phyloP scores from a whole-genome alignment of 2,113 vertebrate genomes.

The Zosterops japonicus region DNA sequence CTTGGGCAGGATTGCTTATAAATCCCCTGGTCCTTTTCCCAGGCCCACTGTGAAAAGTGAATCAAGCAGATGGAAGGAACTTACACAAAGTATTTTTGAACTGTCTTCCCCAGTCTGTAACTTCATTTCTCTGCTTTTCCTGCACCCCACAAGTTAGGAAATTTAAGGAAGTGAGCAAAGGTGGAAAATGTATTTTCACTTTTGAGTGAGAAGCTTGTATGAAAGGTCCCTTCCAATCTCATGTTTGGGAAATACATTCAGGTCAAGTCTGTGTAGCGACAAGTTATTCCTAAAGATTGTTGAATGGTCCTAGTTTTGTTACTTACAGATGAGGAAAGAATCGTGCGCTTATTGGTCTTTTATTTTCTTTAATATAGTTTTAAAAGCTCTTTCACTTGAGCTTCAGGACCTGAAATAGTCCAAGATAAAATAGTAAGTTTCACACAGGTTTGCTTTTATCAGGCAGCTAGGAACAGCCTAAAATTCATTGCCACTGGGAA shows the following conservation, averaged over 20 bases:
- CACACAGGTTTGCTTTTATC: background rate
- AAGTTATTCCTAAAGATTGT: background rate
- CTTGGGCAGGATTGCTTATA: background rate
- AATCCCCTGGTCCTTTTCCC: background rate
- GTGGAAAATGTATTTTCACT: background rate
- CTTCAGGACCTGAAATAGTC: background rate
- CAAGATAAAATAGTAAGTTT: background rate
- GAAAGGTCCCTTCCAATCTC: background rate
- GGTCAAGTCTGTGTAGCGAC: background rate
- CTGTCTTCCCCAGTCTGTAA: background rate
- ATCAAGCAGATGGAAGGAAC: background rate
- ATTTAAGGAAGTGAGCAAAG: background rate
- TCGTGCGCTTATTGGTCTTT: background rate
- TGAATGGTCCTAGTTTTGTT: background rate
- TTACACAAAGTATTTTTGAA: background rate
- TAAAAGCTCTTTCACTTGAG: background rate
- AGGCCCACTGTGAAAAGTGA: background rate
- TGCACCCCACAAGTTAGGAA: background rate
- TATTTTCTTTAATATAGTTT: background rate
- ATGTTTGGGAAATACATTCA: background rate
- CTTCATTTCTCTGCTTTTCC: background rate
- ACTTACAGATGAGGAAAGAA: background rate
- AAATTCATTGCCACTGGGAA: background rate
- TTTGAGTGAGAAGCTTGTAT: background rate
- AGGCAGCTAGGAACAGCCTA: background rate